Evolutionary conservation across 2,797 vertebrate species (phyloP).

Genomic region (Sciurus carolinensis): DNA sequence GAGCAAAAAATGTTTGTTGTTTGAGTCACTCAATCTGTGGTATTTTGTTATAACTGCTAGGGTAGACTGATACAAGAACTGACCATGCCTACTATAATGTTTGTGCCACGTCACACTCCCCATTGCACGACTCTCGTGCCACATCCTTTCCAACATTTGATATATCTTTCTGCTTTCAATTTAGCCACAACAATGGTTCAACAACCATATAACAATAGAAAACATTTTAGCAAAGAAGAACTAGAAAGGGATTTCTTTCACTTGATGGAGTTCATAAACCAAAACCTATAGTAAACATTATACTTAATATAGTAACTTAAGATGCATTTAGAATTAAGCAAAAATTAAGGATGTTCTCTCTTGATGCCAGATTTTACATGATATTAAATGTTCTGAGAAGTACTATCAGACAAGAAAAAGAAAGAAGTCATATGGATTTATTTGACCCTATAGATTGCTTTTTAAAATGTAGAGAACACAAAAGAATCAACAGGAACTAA

Average conservation of each 20-base stretch:
- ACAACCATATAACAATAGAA: background rate
- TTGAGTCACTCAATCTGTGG: too few relatives aligned
- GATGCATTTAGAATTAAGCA: constrained; percentile 35
- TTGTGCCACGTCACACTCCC: background rate
- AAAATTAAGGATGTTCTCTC: background rate
- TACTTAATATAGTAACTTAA: background rate
- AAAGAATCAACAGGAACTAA: constrained; percentile 26
- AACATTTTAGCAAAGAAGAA: background rate
- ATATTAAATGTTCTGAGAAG: constrained; percentile 16
- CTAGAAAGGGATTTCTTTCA: background rate
- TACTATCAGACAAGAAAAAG: background rate
- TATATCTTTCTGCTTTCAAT: background rate
- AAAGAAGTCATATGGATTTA: background rate
- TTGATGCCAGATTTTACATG: background rate
- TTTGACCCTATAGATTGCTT: constrained; percentile 2
- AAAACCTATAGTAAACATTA: background rate
- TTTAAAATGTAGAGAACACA: background rate
- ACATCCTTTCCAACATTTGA: too few relatives aligned
- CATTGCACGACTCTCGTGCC: background rate
- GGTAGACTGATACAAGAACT: background rate
- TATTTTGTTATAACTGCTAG: too few relatives aligned
- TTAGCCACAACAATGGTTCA: background rate
- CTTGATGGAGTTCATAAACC: constrained; percentile 24
- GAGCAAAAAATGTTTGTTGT: too few relatives aligned
- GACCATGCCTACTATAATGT: background rate